Evolutionary conservation across 2,797 vertebrate genomes (phyloP).

Genomic region (Gallinago solitaria): DNA sequence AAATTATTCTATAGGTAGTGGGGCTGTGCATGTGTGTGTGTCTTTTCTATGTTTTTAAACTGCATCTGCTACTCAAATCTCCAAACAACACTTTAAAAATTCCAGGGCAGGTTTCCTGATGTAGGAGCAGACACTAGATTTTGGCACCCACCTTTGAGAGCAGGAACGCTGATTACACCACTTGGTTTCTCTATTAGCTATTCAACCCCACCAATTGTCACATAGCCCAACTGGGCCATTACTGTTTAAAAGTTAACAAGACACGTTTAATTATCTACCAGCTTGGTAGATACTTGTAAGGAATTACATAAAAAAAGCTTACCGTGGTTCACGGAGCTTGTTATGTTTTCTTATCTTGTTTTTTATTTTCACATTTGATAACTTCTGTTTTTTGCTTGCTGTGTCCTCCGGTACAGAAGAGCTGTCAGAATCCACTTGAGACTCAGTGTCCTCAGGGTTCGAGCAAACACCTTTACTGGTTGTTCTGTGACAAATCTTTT

Average conservation of each 20-base stretch:
- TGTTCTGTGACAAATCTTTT: background rate
- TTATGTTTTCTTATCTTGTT: background rate
- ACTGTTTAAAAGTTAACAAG: background rate
- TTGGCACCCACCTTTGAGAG: background rate
- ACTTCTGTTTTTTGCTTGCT: background rate
- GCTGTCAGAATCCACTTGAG: background rate
- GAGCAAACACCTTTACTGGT: background rate
- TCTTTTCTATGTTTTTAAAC: background rate
- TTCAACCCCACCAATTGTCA: background rate
- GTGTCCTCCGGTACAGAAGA: background rate
- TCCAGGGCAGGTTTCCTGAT: background rate
- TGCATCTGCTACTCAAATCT: background rate
- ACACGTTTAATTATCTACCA: background rate
- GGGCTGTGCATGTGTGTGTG: fast-evolving
- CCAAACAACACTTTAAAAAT: background rate
- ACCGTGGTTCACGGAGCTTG: background rate
- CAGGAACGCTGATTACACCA: background rate
- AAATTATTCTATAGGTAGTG: background rate
- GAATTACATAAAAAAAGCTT: constrained; percentile 5
- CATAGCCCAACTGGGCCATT: background rate
- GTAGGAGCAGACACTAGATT: background rate
- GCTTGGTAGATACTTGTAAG: background rate
- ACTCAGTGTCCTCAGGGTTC: background rate
- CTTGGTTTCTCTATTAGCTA: background rate
- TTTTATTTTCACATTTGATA: background rate